Evolutionary conservation across 2,113 vertebrate species (phyloP), one percentile per base, ranked within the genome.

Genomic region (Antennarius striatus): DNA sequence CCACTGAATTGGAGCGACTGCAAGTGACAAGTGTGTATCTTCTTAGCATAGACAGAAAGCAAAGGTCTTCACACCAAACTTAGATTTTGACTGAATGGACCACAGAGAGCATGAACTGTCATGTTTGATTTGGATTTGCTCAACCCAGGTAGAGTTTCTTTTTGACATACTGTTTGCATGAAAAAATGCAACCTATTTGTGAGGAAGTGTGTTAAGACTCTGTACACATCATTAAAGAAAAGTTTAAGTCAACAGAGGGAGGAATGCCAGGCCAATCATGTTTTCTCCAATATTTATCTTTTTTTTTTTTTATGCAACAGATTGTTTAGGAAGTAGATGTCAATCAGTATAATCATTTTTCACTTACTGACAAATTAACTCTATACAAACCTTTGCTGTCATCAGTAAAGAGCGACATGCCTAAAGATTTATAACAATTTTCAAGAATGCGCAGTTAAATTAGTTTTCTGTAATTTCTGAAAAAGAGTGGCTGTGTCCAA

Each of bases 51-150:
- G 58, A 69, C 46, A 52, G 45, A 65, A 73, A 73, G 58, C 36
- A 10, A 75, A 83, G 81, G 83, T 86, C 77, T 78, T 80, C 68
- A 84, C 73, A 80, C 54, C 72, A 63, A 77, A 81, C 63, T 66
- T 76, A 63, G 73, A 73, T 73, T 71, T 75, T 3, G 60, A 82
- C 75, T 63, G 10, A 47, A 10, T 39, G 50, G 61, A 16, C 32
- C 63, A 46, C 22, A 16, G 63, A 86, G 75, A 68, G 72, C 73
- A 73, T 30, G 58, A 48, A 36, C 67, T 77, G 86, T 85, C 79
- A 76, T 73, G 55, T 74, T 80, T 69, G 55, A 82, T 88, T 73
- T 84, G 40, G 51, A 73, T 52, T 66, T 42, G 9, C 66, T 77
- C 52, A 14, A 47, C 12, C 39, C n/a, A 69, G 70, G 72, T 63